phyloP scores from a whole-genome alignment of 1,140 invertebrate genomes.

The Armadillidium nasatum region DNA sequence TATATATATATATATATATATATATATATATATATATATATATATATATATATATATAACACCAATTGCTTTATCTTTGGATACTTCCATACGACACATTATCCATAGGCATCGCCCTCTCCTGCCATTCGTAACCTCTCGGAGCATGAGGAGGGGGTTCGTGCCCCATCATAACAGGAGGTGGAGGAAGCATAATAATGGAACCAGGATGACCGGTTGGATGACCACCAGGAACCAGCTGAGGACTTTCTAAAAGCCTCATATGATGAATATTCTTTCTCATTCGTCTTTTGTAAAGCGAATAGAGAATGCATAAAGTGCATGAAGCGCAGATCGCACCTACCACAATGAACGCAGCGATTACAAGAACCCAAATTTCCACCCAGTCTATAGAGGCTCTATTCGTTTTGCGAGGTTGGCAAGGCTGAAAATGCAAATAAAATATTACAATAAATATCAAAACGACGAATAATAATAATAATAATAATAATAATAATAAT shows the following conservation, averaged over 20 bases:
- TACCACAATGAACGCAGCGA: slow-evolving; percentile 60
- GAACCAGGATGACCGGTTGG: slow-evolving; percentile 37
- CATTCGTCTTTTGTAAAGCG: slow-evolving; percentile 33
- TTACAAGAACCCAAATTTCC: slow-evolving; percentile 62
- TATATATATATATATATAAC: no score
- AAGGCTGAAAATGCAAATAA: slow-evolving; percentile 56
- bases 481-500: no score
- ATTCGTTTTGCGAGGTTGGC: slow-evolving; percentile 49
- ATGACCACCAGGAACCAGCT: slow-evolving; percentile 10
- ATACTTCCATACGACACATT: slow-evolving; percentile 22
- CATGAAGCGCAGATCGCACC: slow-evolving; percentile 59
- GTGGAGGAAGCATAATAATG: slow-evolving; percentile 34
- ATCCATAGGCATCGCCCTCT: slow-evolving; percentile 29
- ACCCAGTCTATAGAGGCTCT: slow-evolving; percentile 57
- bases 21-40: no score
- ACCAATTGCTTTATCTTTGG: slow-evolving; percentile 17
- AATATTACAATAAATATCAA: no score
- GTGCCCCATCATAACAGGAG: slow-evolving; percentile 26
- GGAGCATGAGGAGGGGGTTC: slow-evolving; percentile 10
- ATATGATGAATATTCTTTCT: slow-evolving; percentile 38
- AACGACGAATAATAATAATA: no score
- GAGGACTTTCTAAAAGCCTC: slow-evolving; percentile 33
- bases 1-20: no score
- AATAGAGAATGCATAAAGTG: slow-evolving; percentile 61
- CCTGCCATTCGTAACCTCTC: slow-evolving; percentile 30